phyloP scores from a whole-genome alignment of 2,888 invertebrate species.

The Pristionchus maxplancki region DNA sequence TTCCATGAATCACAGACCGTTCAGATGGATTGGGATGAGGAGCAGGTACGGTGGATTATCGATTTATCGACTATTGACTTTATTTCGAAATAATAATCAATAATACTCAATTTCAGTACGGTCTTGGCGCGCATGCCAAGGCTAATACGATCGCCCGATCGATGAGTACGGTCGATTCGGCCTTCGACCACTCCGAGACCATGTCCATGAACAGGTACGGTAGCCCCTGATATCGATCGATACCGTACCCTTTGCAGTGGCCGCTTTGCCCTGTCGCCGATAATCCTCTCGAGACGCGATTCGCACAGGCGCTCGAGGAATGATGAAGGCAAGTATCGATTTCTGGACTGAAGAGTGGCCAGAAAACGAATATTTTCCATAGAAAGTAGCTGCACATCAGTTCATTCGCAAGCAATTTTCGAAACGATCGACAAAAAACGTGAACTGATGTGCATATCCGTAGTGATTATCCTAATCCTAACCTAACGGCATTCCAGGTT shows the following conservation, averaged over 20 bases:
- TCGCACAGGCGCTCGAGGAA: background rate
- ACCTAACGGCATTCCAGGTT: background rate
- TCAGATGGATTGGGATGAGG: conserved; percentile 63
- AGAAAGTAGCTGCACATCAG: no score
- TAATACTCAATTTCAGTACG: conserved; percentile 31
- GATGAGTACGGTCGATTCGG: conserved; percentile 50
- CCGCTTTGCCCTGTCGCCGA: conserved; percentile 20
- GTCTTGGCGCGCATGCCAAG: background rate
- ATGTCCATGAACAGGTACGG: conserved; percentile 45
- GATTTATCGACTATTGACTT: background rate
- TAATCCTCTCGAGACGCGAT: conserved; percentile 8
- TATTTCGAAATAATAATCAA: background rate
- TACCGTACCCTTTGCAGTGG: conserved; percentile 26
- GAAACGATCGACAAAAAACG: no score
- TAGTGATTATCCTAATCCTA: background rate
- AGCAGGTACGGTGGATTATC: conserved; percentile 20
- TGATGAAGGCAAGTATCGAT: conserved; percentile 19
- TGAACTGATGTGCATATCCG: no score
- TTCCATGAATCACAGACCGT: conserved; percentile 67
- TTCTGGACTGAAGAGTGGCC: no score
- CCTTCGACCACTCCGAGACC: conserved; percentile 45
- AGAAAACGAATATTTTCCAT: no score
- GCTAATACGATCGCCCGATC: conserved; percentile 25
- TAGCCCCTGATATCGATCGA: background rate
- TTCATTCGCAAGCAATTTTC: no score